Conservation (phyloP, 2,113 vertebrate species). For the Excalfactoria chinensis region DNA sequence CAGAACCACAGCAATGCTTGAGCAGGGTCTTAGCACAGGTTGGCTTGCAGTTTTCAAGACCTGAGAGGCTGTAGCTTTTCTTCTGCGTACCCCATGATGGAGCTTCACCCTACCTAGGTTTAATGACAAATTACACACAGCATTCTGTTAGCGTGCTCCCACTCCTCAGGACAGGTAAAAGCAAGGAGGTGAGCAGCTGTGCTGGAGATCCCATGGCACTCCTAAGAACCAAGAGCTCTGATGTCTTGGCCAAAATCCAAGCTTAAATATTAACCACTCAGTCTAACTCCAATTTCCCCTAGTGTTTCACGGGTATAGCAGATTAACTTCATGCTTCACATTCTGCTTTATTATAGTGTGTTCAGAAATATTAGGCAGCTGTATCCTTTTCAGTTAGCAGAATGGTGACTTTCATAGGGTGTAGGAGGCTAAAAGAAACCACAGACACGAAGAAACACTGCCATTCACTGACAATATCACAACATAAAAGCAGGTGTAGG, state of each 20-base stretch:
- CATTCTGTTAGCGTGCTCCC: not conserved
- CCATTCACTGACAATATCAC: not conserved
- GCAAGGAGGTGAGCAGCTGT: not conserved
- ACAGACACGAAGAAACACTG: not conserved
- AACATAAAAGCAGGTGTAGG: not conserved
- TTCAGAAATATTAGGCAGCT: not conserved
- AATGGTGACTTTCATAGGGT: not conserved
- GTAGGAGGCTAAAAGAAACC: not conserved
- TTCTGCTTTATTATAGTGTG: not conserved
- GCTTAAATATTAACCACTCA: not conserved
- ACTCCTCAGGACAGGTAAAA: not conserved
- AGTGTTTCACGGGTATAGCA: not conserved
- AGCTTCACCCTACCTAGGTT: not conserved
- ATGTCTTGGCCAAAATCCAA: not conserved
- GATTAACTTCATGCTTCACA: not conserved
- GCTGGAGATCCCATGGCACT: not conserved
- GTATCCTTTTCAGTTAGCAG: not conserved
- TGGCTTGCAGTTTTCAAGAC: constrained; percentile 13
- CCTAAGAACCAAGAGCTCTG: not conserved
- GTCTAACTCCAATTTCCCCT: not conserved
- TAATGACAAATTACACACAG: not conserved
- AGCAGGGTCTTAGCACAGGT: not conserved
- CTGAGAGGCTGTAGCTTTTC: not conserved
- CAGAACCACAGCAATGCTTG: not conserved
- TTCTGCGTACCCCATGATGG: not conserved